phyloP scores from a whole-genome alignment of 2,888 invertebrate genomes.

The Lepeophtheirus nordmannii region DNA sequence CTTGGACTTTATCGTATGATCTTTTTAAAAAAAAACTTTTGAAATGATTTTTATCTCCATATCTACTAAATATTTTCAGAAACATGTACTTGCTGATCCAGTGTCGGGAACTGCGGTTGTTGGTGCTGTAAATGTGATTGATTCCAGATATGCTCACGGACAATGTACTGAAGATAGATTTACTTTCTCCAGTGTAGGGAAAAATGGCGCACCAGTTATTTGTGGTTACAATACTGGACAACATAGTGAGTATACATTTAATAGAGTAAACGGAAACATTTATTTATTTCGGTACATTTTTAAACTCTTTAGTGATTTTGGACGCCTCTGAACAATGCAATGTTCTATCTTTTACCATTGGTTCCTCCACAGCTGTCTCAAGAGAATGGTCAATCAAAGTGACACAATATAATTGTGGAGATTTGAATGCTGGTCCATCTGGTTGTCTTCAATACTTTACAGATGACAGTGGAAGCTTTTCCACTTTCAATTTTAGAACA shows the following conservation, averaged over 20 bases:
- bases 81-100: conserved; percentile 2
- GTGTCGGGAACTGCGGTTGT: background rate
- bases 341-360: background rate
- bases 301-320: background rate
- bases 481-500: background rate
- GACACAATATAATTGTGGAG: background rate
- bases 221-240: conserved; percentile 5
- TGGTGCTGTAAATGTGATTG: background rate
- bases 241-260: background rate
- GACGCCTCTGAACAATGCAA: conserved; percentile 1
- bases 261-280: too few relatives aligned
- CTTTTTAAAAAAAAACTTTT: background rate
- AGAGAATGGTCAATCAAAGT: background rate
- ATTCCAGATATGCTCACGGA: background rate
- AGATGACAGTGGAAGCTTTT: background rate
- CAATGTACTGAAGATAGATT: conserved; percentile 1
- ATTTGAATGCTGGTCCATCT: background rate
- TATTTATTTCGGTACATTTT: too few relatives aligned
- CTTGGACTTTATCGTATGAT: background rate
- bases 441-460: background rate
- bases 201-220: background rate
- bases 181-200: background rate
- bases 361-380: background rate
- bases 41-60: background rate
- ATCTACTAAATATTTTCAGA: background rate